A percentile compares a stretch with the other conserved stretches of the same genome.
These are phyloP conservation scores for Eleutherodactylus coqui DNA, from an alignment of 2,797 vertebrate species.

Conservation along the genomic window DNA sequence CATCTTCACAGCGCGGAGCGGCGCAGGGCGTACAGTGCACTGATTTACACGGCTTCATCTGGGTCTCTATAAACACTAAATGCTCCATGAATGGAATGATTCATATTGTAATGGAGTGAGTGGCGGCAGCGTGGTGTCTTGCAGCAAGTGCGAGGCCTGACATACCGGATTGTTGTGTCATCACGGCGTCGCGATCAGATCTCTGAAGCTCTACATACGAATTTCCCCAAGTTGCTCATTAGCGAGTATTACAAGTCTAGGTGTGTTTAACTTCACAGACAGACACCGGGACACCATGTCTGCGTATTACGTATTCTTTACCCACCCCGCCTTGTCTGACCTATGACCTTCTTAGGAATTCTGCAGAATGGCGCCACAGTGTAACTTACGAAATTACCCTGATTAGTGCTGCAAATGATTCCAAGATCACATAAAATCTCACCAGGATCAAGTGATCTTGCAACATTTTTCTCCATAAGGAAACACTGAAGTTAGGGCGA, in stretches of 20 bases:
- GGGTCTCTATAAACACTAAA: conserved; percentile 54
- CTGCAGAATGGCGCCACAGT: background rate
- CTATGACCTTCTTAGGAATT: conserved; percentile 25
- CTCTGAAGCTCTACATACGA: background rate
- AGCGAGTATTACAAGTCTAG: conserved; percentile 54
- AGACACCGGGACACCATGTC: background rate
- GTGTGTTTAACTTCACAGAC: conserved; percentile 35
- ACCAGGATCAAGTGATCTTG: background rate
- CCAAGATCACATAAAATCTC: background rate
- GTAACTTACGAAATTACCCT: no score
- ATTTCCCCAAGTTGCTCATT: conserved; percentile 39
- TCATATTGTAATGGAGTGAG: conserved; percentile 49
- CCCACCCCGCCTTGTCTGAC: conserved; percentile 42
- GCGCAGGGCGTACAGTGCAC: conserved; percentile 12
- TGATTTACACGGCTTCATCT: conserved; percentile 52
- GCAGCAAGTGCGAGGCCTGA: conserved; percentile 21
- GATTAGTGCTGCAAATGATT: no score
- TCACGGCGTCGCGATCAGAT: background rate
- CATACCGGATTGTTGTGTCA: conserved; percentile 51
- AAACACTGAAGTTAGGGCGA: no score
- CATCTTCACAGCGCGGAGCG: conserved; percentile 20
- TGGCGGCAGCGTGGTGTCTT: conserved; percentile 56
- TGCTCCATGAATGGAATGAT: conserved; percentile 53
- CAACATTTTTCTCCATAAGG: background rate
- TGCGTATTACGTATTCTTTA: conserved; percentile 27